Conservation (phyloP, 2,888 invertebrate genomes). For the Blomia tropicalis region DNA sequence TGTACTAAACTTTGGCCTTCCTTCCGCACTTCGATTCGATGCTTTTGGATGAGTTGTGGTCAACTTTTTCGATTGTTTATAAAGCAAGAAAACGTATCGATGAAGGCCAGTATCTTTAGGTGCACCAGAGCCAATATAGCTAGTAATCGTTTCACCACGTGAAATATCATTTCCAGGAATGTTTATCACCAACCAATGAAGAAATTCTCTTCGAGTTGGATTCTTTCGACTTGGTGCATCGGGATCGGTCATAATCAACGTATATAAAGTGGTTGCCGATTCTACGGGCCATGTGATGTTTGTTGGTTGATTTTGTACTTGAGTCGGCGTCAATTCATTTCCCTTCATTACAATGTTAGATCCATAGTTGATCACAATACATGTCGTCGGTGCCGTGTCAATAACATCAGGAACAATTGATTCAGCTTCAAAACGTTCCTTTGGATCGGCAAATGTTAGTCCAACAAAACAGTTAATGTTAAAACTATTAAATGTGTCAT, state of each 20-base stretch:
- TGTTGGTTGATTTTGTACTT: conserved; percentile 23
- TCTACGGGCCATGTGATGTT: conserved; percentile 21
- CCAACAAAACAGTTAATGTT: too few relatives aligned
- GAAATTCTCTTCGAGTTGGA: conserved; percentile 46
- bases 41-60: background rate
- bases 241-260: conserved; percentile 34
- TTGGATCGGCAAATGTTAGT: too few relatives aligned
- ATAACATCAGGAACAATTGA: conserved; percentile 60
- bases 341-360: conserved; percentile 25
- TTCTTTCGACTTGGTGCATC: conserved; percentile 48
- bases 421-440: conserved; percentile 42
- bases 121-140: conserved; percentile 38
- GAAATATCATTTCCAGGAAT: conserved; percentile 37
- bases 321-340: conserved; percentile 26
- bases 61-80: conserved; percentile 26
- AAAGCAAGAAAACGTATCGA: conserved; percentile 28
- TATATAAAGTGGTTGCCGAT: conserved; percentile 19
- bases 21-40: conserved; percentile 34
- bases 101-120: conserved; percentile 35
- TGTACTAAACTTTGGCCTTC: conserved; percentile 37
- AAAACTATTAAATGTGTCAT: too few relatives aligned
- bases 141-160: conserved; percentile 36
- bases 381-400: conserved; percentile 44
- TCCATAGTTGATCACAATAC: conserved; percentile 32
- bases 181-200: conserved; percentile 40